A percentile compares a stretch with the other conserved stretches of the same genome.
Evolutionary conservation across 1,140 invertebrate genomes (phyloP).

Genomic region (Steinernema khuongi): DNA sequence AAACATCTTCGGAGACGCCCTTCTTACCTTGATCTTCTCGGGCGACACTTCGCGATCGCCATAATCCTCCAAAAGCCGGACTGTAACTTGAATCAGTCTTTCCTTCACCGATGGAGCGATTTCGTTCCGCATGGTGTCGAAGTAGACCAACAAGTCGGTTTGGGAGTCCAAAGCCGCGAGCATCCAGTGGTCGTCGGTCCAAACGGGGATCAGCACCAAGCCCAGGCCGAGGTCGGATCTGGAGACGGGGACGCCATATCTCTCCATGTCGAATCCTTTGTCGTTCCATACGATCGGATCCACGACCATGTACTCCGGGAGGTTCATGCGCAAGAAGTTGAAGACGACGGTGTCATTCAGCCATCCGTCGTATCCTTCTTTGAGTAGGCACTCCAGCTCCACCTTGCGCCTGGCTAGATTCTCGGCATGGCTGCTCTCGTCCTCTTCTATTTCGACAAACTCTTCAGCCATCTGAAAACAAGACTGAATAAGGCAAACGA

Average conservation of each 20-base stretch:
- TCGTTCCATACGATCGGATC: conserved; percentile 2
- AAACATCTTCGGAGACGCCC: background rate
- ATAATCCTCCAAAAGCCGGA: too few relatives aligned
- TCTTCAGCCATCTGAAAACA: too few relatives aligned
- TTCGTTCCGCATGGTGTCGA: background rate
- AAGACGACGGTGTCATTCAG: conserved; percentile 1
- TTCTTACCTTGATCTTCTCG: background rate
- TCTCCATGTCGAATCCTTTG: background rate
- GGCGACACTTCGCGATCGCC: background rate
- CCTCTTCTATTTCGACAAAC: background rate
- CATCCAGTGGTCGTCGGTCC: background rate
- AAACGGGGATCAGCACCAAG: background rate
- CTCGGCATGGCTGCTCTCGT: background rate
- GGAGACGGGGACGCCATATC: background rate
- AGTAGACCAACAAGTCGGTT: background rate
- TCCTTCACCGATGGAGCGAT: background rate
- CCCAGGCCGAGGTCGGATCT: background rate
- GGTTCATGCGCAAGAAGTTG: background rate
- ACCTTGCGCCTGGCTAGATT: background rate
- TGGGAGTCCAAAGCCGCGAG: background rate
- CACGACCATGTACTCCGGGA: background rate
- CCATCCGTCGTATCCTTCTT: background rate
- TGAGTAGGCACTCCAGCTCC: background rate
- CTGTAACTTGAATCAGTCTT: too few relatives aligned
- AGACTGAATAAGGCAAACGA: too few relatives aligned